Base-by-base conservation (phyloP, 2,888 invertebrate genomes). In the Azorinus chamasolen region DNA sequence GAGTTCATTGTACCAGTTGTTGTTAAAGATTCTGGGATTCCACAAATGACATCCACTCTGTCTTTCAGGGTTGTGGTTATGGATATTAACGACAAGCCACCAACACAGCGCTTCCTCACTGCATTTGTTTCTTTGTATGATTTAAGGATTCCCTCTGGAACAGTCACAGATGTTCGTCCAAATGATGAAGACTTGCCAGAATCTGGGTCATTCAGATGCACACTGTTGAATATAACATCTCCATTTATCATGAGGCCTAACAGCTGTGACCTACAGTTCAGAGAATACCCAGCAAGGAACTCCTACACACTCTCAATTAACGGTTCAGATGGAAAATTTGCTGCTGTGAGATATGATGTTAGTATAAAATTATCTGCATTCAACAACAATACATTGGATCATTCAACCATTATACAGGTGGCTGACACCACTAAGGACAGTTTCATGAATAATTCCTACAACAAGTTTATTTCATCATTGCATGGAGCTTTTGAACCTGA, bases 81-180 rank as follows among this genome's bases (percentile, higher is more conserved):
- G 18, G 98, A 98, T 93, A 96, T 96, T 92, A 98, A 98, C 92
- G 98, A 98, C 88, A 97, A 96, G 91, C 97, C 98, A 18, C 98
- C 97, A 0, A 95, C 95, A 1, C 95, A 97, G 22, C 95, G 98
- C 88, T 96, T 96, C 12, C 96, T 96, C 0, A 96, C 96, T 88
- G 66, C 93, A n/a, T 96, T 96, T 88, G 96, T 97, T 88, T 96
- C 95, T 64, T 94, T 95, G 76, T 95, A 96, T 87, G 85, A 88
- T 25, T 87, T 83, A 2, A 74, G 59, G 12, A 82, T 84, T 5
- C 96, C 97, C 0, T 91, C 95, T 24, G 96, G 96, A n/a, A 96
- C 96, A 93, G 96, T 99, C 79, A 98, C 97, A 8, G 95, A 97
- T 92, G 96, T 98, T 0, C 96, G 96, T 93, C 99, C 99, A 0